These are phyloP conservation scores for Rhagonycha lutea DNA, from an alignment of 2,888 invertebrate species.

Conservation along the genomic window DNA sequence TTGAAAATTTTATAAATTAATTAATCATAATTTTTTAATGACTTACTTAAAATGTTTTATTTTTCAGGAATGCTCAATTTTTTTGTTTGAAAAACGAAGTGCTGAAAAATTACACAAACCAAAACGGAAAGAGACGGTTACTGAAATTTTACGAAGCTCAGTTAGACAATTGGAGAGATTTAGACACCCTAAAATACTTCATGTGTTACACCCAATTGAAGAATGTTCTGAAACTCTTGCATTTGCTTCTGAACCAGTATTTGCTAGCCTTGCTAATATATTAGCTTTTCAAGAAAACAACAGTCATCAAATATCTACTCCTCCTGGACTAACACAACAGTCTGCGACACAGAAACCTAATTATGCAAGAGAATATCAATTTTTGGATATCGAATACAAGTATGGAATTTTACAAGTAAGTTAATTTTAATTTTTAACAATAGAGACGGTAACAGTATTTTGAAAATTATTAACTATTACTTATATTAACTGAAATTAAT, in stretches of 20 bases:
- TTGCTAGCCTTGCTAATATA: slow-evolving; percentile 88
- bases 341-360: slow-evolving; percentile 61
- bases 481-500: no score
- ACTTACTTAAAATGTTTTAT: neutral
- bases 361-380: slow-evolving; percentile 79
- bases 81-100: slow-evolving; percentile 90
- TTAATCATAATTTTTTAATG: neutral
- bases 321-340: slow-evolving; percentile 55
- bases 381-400: slow-evolving; percentile 90
- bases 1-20: neutral
- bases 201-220: slow-evolving; percentile 74
- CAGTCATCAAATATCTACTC: slow-evolving; percentile 53
- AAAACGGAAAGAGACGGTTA: slow-evolving; percentile 87
- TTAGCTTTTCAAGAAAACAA: slow-evolving; percentile 77
- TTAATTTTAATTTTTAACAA: slow-evolving; percentile 5
- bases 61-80: slow-evolving; percentile 88
- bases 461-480: neutral
- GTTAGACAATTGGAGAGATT: slow-evolving; percentile 80
- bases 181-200: slow-evolving; percentile 81
- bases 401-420: slow-evolving; percentile 90
- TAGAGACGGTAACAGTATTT: neutral
- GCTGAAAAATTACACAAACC: slow-evolving; percentile 93
- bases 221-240: slow-evolving; percentile 87
- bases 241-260: slow-evolving; percentile 91
- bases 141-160: slow-evolving; percentile 82